Evolutionary conservation across 2,797 vertebrate species (phyloP).

Genomic region (Pipistrellus kuhlii): DNA sequence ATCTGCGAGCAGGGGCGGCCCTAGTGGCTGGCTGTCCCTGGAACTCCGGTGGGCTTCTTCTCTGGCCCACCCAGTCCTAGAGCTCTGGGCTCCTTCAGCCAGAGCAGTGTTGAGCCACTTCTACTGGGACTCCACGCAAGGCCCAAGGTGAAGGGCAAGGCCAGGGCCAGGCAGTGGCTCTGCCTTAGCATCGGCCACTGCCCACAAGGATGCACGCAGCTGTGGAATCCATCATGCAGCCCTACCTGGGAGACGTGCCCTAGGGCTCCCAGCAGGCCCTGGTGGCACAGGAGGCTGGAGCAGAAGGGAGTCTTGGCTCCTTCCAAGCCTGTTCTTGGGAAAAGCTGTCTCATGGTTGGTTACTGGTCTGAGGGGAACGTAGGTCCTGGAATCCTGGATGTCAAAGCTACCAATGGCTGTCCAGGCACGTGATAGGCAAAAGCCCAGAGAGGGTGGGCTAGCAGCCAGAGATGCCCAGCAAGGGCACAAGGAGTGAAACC

Average conservation of each 20-base stretch:
- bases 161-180: not conserved
- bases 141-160: not conserved
- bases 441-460: not conserved
- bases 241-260: not conserved
- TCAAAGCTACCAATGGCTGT: not conserved
- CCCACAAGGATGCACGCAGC: not conserved
- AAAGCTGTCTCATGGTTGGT: not conserved
- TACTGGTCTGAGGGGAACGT: not conserved
- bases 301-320: not conserved
- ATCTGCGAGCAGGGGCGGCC: not conserved
- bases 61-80: not conserved
- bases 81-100: not conserved
- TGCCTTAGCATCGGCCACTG: accelerated
- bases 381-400: not conserved
- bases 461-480: not conserved
- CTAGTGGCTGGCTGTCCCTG: not conserved
- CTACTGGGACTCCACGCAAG: not conserved
- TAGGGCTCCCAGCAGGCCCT: not conserved
- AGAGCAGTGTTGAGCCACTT: not conserved
- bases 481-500: accelerated
- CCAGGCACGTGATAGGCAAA: not conserved
- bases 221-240: not conserved
- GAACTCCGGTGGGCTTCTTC: not conserved
- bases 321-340: not conserved
- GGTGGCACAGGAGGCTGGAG: not conserved